phyloP scores from a whole-genome alignment of 2,113 vertebrate genomes.

The Pachycephala philippinensis region DNA sequence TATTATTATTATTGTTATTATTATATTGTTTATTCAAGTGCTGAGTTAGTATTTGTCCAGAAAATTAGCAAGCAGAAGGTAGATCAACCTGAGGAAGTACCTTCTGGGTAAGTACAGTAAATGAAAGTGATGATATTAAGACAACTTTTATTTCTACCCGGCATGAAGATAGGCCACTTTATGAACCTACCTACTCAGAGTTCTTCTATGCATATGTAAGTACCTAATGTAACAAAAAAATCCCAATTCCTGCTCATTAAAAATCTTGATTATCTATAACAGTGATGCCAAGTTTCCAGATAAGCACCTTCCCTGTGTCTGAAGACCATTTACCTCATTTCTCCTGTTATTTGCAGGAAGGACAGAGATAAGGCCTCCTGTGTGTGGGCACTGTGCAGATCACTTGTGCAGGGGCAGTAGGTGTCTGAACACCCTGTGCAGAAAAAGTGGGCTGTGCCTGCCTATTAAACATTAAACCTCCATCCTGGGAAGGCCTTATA shows the following conservation, averaged over 20 bases:
- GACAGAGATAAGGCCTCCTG: no score
- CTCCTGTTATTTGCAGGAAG: neutral
- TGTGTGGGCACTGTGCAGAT: neutral
- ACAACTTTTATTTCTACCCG: neutral
- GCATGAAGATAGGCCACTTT: neutral
- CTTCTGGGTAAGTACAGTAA: neutral
- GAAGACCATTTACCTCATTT: neutral
- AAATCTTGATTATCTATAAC: neutral
- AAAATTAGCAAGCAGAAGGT: neutral
- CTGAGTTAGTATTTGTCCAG: neutral
- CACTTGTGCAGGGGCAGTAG: neutral
- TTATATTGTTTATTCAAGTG: neutral
- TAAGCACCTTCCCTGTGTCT: neutral
- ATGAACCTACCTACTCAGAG: neutral
- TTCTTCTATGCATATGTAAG: neutral
- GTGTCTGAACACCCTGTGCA: neutral
- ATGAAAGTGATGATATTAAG: neutral
- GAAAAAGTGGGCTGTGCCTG: neutral
- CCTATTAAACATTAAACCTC: neutral
- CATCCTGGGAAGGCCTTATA: fast-evolving
- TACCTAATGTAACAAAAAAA: neutral
- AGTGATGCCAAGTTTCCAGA: neutral
- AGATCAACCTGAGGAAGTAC: neutral
- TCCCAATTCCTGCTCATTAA: neutral
- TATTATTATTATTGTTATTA: neutral